These are phyloP conservation scores for Apodemia mormo DNA, from an alignment of 2,888 invertebrate genomes.

Conservation along the genomic window DNA sequence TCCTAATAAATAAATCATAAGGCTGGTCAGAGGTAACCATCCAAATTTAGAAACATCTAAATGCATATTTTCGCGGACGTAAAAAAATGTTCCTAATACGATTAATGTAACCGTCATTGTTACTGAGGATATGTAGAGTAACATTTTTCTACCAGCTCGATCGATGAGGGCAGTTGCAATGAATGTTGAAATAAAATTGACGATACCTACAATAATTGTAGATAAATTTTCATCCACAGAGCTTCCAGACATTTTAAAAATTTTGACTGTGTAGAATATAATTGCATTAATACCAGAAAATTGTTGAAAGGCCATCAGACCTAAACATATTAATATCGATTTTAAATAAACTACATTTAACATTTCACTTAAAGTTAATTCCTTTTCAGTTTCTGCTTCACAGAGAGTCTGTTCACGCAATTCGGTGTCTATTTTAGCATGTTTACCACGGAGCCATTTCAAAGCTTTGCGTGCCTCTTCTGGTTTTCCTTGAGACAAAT, in stretches of 20 bases:
- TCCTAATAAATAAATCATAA: slow-evolving; percentile 91
- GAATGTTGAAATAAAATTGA: slow-evolving; percentile 95
- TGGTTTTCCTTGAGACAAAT: slow-evolving; percentile 88
- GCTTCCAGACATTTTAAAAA: slow-evolving; percentile 93
- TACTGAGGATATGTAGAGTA: slow-evolving; percentile 91
- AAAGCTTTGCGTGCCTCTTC: slow-evolving; percentile 90
- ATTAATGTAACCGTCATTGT: slow-evolving; percentile 89
- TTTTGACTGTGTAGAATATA: slow-evolving; percentile 95
- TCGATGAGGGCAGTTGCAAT: slow-evolving; percentile 94
- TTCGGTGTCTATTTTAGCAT: slow-evolving; percentile 90
- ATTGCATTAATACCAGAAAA: slow-evolving; percentile 97
- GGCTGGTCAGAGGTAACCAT: slow-evolving; percentile 90
- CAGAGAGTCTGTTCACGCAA: slow-evolving; percentile 87
- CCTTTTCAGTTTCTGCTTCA: slow-evolving; percentile 85
- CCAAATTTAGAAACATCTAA: slow-evolving; percentile 82
- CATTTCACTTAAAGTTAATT: slow-evolving; percentile 84
- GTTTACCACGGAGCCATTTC: slow-evolving; percentile 91
- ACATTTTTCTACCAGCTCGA: slow-evolving; percentile 91
- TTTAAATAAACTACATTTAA: slow-evolving; percentile 86
- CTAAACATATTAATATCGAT: slow-evolving; percentile 90
- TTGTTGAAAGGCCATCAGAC: slow-evolving; percentile 97
- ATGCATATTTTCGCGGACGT: slow-evolving; percentile 71
- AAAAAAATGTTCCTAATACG: slow-evolving; percentile 90
- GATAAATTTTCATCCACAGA: slow-evolving; percentile 88
- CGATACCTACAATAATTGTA: slow-evolving; percentile 93